Conservation (phyloP, 2,113 vertebrate species). For the Smithornis capensis region DNA sequence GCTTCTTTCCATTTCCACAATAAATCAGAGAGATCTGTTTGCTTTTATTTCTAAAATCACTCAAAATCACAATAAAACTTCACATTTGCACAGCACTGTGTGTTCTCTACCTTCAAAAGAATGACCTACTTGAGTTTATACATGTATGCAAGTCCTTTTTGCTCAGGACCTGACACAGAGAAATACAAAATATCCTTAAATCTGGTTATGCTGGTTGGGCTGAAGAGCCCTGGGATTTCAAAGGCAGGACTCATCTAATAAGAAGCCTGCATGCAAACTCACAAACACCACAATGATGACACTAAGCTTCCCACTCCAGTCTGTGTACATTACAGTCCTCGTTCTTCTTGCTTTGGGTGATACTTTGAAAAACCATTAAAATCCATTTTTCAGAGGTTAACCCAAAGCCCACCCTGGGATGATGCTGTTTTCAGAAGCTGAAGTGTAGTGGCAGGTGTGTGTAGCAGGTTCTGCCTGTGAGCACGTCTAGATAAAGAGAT, state of each 20-base stretch:
- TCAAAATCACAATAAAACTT: background rate
- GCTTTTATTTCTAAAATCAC: background rate
- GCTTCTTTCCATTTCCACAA: background rate
- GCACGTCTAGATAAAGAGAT: background rate
- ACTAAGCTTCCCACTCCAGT: background rate
- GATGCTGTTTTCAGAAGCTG: too few relatives aligned
- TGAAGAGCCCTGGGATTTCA: background rate
- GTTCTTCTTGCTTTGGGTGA: background rate
- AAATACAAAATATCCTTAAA: background rate
- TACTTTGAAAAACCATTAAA: background rate
- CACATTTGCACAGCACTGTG: background rate
- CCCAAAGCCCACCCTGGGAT: background rate
- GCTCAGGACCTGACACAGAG: background rate
- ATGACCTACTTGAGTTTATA: background rate
- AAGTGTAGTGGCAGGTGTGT: background rate
- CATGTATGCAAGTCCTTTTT: rapidly evolving
- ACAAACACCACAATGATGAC: too few relatives aligned
- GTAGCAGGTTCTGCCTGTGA: background rate
- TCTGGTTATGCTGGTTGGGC: too few relatives aligned
- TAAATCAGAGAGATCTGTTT: background rate
- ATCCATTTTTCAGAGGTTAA: background rate
- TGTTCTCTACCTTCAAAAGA: background rate
- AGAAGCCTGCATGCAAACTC: background rate
- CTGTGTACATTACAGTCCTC: rapidly evolving
- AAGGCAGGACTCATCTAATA: background rate